Percentiles rank a stretch among this genome's conserved stretches.
phyloP scores from a whole-genome alignment of 1,140 invertebrate genomes.

The Tetraneura akinire region DNA sequence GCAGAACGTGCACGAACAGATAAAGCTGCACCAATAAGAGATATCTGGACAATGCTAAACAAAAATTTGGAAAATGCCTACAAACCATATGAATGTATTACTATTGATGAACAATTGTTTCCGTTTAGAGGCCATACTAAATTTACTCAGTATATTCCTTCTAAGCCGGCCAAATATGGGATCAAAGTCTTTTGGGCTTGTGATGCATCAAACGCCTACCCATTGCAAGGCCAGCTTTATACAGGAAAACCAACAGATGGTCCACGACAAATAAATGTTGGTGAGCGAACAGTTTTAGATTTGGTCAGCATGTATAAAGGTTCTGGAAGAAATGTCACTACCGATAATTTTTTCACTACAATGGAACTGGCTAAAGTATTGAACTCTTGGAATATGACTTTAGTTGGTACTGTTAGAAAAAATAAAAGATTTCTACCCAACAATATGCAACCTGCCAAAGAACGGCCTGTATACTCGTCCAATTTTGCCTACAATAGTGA shows the following conservation, averaged over 20 bases:
- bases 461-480: not conserved
- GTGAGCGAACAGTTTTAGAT: not conserved
- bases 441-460: not conserved
- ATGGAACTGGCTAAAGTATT: no score
- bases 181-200: constrained; percentile 8
- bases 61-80: not conserved
- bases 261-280: not conserved
- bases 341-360: no score
- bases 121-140: not conserved
- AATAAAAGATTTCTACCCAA: constrained; percentile 15
- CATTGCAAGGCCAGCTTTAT: not conserved
- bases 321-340: constrained; percentile 57
- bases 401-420: no score
- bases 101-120: not conserved
- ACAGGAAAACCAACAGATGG: not conserved
- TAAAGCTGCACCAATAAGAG: not conserved
- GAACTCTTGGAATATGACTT: no score
- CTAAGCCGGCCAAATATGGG: not conserved
- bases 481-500: not conserved
- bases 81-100: not conserved
- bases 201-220: not conserved
- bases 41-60: constrained; percentile 7
- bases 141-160: constrained; percentile 13
- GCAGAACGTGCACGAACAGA: no score
- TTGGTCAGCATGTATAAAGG: not conserved